Conservation (phyloP, 1,140 invertebrate species). For the Aethina tumida region DNA sequence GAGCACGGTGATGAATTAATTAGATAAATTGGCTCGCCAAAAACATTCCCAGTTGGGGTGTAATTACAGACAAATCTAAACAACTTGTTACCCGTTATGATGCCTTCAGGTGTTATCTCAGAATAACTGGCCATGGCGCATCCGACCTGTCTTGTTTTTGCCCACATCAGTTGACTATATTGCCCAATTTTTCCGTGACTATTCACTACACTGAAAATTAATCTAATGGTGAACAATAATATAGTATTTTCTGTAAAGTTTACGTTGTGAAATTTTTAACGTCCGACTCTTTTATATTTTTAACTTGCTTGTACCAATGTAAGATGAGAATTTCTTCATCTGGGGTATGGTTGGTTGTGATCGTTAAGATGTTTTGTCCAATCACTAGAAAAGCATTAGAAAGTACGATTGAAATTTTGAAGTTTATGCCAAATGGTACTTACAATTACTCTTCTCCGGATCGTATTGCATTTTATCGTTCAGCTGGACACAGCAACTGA, state of each 20-base stretch:
- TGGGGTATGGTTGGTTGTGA: slow-evolving; percentile 5
- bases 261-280: slow-evolving; percentile 15
- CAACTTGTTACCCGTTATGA: slow-evolving; percentile 13
- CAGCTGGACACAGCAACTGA: slow-evolving; percentile 12
- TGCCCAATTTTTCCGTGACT: slow-evolving; percentile 31
- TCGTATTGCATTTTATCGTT: slow-evolving; percentile 15
- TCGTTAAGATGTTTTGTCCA: slow-evolving; percentile 16
- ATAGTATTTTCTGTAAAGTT: slow-evolving; percentile 1
- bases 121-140: slow-evolving; percentile 40
- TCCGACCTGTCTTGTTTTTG: slow-evolving; percentile 41
- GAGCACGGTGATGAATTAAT: slow-evolving; percentile 33
- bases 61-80: slow-evolving; percentile 41
- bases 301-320: slow-evolving; percentile 17
- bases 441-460: slow-evolving; percentile 14
- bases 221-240: neutral
- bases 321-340: slow-evolving; percentile 15
- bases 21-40: slow-evolving; percentile 34
- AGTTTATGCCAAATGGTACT: neutral
- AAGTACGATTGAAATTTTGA: neutral
- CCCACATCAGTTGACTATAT: slow-evolving; percentile 47
- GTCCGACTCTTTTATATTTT: slow-evolving; percentile 14
- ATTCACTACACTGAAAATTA: slow-evolving; percentile 8
- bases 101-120: slow-evolving; percentile 35
- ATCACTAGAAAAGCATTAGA: slow-evolving; percentile 15
- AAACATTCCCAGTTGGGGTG: slow-evolving; percentile 34